Evolutionary conservation across 2,888 invertebrate genomes (phyloP).

Genomic region (Hoplodrina blanda): DNA sequence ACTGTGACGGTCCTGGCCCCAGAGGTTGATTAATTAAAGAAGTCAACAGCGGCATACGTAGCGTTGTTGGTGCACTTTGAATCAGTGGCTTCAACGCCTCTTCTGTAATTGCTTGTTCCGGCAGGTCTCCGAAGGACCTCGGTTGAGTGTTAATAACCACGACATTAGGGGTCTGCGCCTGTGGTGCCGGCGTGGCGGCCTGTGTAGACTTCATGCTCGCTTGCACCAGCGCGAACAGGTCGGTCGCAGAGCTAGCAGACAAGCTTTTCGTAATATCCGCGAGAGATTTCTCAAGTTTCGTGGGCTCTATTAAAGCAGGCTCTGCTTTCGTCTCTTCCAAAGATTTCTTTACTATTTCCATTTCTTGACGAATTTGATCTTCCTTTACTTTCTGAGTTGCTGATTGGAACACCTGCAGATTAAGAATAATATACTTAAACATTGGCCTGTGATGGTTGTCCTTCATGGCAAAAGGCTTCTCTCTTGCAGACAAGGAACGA

Average conservation of each 20-base stretch:
- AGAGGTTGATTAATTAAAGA: conserved; percentile 29
- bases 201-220: conserved; percentile 79
- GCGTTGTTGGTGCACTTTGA: conserved; percentile 17
- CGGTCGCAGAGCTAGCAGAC: conserved; percentile 77
- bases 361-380: conserved; percentile 90
- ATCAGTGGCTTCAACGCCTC: conserved; percentile 40
- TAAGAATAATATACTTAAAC: conserved; percentile 8
- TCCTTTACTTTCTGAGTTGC: conserved; percentile 94
- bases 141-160: conserved; percentile 77
- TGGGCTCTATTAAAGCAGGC: conserved; percentile 27
- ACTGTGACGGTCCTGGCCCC: conserved; percentile 9
- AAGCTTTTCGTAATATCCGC: conserved; percentile 68
- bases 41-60: conserved; percentile 2
- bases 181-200: conserved; percentile 49
- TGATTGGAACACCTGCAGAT: conserved; percentile 92
- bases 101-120: conserved; percentile 58
- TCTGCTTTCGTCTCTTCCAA: conserved; percentile 78
- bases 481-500: not conserved
- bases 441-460: not conserved
- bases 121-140: conserved; percentile 82
- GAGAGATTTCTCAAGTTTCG: conserved; percentile 37
- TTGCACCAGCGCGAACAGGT: conserved; percentile 83
- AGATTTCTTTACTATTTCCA: conserved; percentile 89
- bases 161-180: conserved; percentile 65
- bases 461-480: not conserved